phyloP scores from a whole-genome alignment of 1,140 invertebrate species.

The Venustaconcha ellipsiformis region DNA sequence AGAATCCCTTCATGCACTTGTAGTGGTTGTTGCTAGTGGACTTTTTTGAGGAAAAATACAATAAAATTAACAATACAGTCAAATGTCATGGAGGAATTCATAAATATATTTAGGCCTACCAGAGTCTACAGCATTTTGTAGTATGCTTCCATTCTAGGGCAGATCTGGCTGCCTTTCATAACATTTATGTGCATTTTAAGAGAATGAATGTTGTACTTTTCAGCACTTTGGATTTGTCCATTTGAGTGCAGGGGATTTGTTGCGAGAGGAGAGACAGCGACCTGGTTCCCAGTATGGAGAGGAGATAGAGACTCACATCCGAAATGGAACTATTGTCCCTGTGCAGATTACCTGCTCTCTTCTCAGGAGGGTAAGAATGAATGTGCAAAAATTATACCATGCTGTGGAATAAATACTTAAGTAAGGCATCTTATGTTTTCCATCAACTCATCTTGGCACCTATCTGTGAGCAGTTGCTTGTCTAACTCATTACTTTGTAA shows the following conservation, averaged over 20 bases:
- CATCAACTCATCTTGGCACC: too few species aligned
- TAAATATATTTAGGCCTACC: not conserved
- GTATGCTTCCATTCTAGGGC: not conserved
- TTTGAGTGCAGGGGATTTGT: slow-evolving; percentile 97
- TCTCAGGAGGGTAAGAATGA: slow-evolving; percentile 77
- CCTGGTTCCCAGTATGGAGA: slow-evolving; percentile 90
- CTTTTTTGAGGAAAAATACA: too few species aligned
- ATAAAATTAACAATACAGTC: too few species aligned
- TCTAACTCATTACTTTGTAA: too few species aligned
- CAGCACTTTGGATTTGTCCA: slow-evolving; percentile 91
- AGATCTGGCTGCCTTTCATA: not conserved
- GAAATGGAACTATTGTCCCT: slow-evolving; percentile 96
- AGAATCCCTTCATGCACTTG: too few species aligned
- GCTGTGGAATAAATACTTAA: not conserved
- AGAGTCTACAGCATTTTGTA: not conserved
- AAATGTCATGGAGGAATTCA: not conserved
- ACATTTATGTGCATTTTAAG: not conserved
- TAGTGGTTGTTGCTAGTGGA: too few species aligned
- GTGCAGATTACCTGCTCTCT: slow-evolving; percentile 98
- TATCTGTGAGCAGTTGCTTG: too few species aligned
- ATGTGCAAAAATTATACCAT: not conserved
- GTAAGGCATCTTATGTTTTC: not conserved
- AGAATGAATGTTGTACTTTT: slow-evolving; percentile 32
- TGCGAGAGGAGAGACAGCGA: slow-evolving; percentile 89
- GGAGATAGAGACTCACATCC: slow-evolving; percentile 93